These are phyloP conservation scores for Apamea epomidion DNA, from an alignment of 2,888 invertebrate species.

Conservation along the genomic window DNA sequence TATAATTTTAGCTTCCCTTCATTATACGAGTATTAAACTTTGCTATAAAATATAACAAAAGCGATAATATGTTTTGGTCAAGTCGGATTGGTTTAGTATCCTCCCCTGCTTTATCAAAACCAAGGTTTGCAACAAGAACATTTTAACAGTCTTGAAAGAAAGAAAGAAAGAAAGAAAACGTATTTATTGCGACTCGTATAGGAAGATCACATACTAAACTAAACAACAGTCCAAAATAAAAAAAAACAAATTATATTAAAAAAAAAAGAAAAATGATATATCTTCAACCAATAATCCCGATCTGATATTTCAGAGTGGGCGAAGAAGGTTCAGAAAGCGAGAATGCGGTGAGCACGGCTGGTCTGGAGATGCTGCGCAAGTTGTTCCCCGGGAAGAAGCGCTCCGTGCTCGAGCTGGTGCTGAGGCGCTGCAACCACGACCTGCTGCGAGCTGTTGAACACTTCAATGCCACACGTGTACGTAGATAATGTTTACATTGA, in stretches of 20 bases:
- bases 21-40: background rate
- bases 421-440: constrained; percentile 97
- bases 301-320: constrained; percentile 58
- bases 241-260: too few species aligned
- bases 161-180: too few species aligned
- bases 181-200: too few species aligned
- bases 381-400: constrained; percentile 97
- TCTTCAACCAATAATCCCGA: background rate
- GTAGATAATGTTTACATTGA: constrained; percentile 37
- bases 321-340: constrained; percentile 77
- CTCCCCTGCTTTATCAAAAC: background rate
- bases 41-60: background rate
- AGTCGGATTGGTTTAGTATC: background rate
- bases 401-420: constrained; percentile 96
- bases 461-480: constrained; percentile 91
- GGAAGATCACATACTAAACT: too few species aligned
- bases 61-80: background rate
- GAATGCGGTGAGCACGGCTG: constrained; percentile 92
- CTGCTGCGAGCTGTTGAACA: constrained; percentile 97
- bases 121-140: too few species aligned
- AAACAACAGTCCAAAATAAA: too few species aligned
- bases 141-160: background rate
- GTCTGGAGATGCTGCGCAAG: constrained; percentile 95
- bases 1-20: background rate
- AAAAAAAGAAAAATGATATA: too few species aligned